These are phyloP conservation scores for Gila robusta DNA, from an alignment of 2,797 vertebrate genomes.

Conservation along the genomic window DNA sequence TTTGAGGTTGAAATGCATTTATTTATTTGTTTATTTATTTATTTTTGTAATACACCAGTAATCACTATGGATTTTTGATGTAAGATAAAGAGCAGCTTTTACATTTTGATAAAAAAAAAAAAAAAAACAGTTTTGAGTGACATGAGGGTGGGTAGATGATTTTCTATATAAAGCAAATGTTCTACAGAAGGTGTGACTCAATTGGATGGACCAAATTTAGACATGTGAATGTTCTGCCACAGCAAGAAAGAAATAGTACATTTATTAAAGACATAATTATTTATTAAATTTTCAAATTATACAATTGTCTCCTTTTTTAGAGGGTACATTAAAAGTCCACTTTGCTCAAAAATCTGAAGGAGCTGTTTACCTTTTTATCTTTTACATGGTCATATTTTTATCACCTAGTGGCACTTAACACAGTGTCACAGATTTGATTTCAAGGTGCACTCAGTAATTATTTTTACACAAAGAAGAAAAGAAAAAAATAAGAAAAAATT, in stretches of 20 bases:
- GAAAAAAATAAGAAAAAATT: neutral
- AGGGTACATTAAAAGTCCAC: neutral
- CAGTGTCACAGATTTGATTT: neutral
- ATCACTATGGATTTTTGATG: neutral
- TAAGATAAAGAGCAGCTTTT: neutral
- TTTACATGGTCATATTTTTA: neutral
- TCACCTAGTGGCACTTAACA: neutral
- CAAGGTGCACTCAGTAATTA: neutral
- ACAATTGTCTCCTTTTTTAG: neutral
- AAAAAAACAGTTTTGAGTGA: constrained; percentile 5
- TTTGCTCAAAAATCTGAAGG: neutral
- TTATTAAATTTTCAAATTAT: neutral
- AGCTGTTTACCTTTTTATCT: neutral
- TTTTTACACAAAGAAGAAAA: neutral
- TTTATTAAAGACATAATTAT: neutral
- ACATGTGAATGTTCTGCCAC: constrained; percentile 20
- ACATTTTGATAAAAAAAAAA: neutral
- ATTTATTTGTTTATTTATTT: neutral
- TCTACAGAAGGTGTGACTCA: constrained; percentile 43
- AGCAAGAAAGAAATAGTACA: neutral
- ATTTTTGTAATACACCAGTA: neutral
- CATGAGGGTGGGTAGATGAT: constrained; percentile 24
- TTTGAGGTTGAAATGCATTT: neutral
- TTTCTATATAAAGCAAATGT: constrained; percentile 40
- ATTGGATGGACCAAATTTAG: constrained; percentile 27